A percentile compares a stretch with the other conserved stretches of the same genome.
Evolutionary conservation across 2,888 invertebrate species (phyloP).

Genomic region (Pachliopta kotzebuea): DNA sequence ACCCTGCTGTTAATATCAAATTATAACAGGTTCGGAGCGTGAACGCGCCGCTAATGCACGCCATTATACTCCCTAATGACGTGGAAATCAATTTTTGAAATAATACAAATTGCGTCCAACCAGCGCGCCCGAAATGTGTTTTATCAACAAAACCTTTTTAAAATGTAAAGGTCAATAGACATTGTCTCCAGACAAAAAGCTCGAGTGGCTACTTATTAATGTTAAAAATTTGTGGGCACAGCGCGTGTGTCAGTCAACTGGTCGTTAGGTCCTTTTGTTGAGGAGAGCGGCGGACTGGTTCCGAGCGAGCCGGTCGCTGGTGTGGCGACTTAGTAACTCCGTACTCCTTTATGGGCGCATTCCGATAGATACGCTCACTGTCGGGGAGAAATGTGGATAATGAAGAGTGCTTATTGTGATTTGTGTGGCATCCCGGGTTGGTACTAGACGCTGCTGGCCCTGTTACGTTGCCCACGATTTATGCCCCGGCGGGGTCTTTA

Average conservation of each 20-base stretch:
- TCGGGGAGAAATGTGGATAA: conserved; percentile 71
- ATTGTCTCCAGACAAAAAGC: conserved; percentile 53
- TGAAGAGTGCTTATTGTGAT: conserved; percentile 76
- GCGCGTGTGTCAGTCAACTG: conserved; percentile 77
- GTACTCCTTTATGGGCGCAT: conserved; percentile 74
- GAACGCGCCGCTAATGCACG: conserved; percentile 10
- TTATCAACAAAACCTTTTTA: conserved; percentile 38
- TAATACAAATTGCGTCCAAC: neutral
- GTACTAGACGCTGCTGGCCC: conserved; percentile 47
- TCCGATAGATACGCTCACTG: conserved; percentile 71
- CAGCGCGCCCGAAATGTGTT: conserved; percentile 9
- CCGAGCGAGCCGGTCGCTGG: conserved; percentile 70
- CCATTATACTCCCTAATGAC: conserved; percentile 22
- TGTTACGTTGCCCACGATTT: conserved; percentile 41
- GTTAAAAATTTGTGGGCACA: conserved; percentile 72
- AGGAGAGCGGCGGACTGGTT: conserved; percentile 50
- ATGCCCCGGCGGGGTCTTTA: conserved; percentile 44
- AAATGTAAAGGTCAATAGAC: conserved; percentile 47
- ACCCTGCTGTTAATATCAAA: conserved; percentile 61
- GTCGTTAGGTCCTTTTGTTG: conserved; percentile 57
- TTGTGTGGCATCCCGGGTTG: conserved; percentile 64
- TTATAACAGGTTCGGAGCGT: conserved; percentile 34
- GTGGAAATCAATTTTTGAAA: conserved; percentile 11
- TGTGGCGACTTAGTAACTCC: conserved; percentile 69
- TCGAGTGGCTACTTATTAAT: conserved; percentile 66